phyloP scores from a whole-genome alignment of 2,113 vertebrate genomes.

The Erythrocercus mccallii region DNA sequence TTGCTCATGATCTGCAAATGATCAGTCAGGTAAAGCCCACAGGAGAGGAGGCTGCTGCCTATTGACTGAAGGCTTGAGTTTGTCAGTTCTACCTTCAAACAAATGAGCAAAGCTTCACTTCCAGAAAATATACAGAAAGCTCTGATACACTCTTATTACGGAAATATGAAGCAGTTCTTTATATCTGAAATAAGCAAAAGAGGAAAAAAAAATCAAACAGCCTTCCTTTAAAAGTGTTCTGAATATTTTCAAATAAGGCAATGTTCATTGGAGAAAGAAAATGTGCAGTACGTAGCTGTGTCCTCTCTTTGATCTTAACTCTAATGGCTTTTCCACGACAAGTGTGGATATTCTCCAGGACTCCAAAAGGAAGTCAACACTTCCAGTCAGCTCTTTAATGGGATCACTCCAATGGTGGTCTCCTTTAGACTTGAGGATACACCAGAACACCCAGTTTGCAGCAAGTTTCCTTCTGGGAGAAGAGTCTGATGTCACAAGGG shows the following conservation, averaged over 20 bases:
- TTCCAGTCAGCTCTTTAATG: neutral
- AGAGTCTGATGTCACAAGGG: neutral
- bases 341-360: neutral
- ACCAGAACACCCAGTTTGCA: neutral
- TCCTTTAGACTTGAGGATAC: neutral
- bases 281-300: rapidly evolving
- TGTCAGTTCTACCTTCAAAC: neutral
- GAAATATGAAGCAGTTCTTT: neutral
- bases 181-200: neutral
- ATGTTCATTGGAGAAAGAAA: neutral
- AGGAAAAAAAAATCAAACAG: neutral
- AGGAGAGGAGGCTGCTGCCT: neutral
- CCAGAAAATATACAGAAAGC: neutral
- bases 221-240: neutral
- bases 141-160: neutral
- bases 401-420: neutral
- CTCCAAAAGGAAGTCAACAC: neutral
- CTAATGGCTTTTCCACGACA: neutral
- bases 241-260: neutral
- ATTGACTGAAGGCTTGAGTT: neutral
- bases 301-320: neutral
- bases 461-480: neutral
- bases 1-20: neutral
- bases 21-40: neutral
- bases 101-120: neutral